Percentiles rank a stretch among this genome's conserved stretches.
Conservation (phyloP, 2,888 invertebrate genomes). For the Alloplasta piceator region DNA sequence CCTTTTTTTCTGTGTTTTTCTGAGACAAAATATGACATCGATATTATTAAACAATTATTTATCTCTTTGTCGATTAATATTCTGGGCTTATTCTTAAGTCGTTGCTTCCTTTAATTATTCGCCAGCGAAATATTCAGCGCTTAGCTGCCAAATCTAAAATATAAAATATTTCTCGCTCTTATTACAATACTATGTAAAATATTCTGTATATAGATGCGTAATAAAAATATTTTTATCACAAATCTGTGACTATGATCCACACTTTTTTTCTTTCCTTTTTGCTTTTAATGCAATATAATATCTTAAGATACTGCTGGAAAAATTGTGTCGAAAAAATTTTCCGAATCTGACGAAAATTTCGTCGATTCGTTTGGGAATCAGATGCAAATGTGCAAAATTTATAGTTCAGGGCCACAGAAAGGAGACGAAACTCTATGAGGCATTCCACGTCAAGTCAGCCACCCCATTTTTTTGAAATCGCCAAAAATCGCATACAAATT, state of each 20-base stretch:
- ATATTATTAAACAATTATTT: constrained; percentile 18
- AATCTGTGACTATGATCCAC: constrained; percentile 32
- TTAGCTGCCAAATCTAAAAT: neutral
- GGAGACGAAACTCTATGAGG: no score
- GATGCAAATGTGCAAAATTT: constrained; percentile 21
- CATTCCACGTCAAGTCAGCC: no score
- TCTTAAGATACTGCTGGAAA: neutral
- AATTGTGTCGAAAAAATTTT: neutral
- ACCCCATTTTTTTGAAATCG: no score
- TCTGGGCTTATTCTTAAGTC: neutral
- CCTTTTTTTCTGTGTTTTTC: constrained; percentile 12
- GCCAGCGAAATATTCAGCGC: constrained; percentile 20
- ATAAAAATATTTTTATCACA: constrained; percentile 41
- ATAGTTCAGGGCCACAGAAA: constrained; percentile 4
- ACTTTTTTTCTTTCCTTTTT: neutral
- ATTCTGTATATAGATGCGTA: constrained; percentile 17
- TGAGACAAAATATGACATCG: neutral
- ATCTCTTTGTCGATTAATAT: constrained; percentile 6
- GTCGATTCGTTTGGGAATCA: constrained; percentile 8
- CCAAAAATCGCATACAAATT: no score
- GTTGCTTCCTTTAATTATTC: constrained; percentile 9
- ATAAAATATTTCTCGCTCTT: neutral
- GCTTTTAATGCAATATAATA: constrained; percentile 2
- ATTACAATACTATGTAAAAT: constrained; percentile 6
- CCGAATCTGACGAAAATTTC: neutral